These are phyloP conservation scores for Phaenicophaeus curvirostris DNA, from an alignment of 2,797 vertebrate species.

Conservation along the genomic window DNA sequence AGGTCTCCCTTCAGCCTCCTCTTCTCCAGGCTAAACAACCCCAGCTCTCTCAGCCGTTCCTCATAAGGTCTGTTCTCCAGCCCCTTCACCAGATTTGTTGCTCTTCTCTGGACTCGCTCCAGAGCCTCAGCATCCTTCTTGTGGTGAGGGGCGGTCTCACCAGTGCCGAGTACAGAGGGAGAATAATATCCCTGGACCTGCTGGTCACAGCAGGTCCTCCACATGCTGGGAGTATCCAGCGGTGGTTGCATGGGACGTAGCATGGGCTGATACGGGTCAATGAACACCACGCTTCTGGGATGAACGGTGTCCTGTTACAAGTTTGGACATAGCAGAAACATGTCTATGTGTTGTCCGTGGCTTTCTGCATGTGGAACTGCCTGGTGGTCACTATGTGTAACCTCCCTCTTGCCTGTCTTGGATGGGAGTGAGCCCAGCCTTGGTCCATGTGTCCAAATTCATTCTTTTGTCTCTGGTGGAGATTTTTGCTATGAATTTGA, in stretches of 20 bases:
- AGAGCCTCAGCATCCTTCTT: too few species aligned
- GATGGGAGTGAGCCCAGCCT: background rate
- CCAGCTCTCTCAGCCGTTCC: too few species aligned
- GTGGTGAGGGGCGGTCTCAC: too few species aligned
- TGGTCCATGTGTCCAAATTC: background rate
- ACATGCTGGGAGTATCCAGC: background rate
- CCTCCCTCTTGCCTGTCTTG: background rate
- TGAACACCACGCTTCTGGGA: accelerated
- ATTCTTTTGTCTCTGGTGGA: background rate
- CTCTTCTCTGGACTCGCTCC: too few species aligned
- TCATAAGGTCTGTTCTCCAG: too few species aligned
- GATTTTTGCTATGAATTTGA: background rate
- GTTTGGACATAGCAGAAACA: accelerated
- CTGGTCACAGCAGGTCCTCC: too few species aligned
- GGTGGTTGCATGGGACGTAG: accelerated
- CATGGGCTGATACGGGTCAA: accelerated
- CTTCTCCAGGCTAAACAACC: too few species aligned
- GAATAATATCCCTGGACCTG: too few species aligned
- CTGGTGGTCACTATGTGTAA: accelerated
- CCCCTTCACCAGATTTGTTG: too few species aligned
- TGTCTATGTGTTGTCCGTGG: accelerated
- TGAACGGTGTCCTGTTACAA: accelerated
- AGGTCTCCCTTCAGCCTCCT: too few species aligned
- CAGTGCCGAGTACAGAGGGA: too few species aligned
- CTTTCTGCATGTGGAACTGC: background rate